Conservation (phyloP, 2,888 invertebrate species). For the Drosophila rellima region DNA sequence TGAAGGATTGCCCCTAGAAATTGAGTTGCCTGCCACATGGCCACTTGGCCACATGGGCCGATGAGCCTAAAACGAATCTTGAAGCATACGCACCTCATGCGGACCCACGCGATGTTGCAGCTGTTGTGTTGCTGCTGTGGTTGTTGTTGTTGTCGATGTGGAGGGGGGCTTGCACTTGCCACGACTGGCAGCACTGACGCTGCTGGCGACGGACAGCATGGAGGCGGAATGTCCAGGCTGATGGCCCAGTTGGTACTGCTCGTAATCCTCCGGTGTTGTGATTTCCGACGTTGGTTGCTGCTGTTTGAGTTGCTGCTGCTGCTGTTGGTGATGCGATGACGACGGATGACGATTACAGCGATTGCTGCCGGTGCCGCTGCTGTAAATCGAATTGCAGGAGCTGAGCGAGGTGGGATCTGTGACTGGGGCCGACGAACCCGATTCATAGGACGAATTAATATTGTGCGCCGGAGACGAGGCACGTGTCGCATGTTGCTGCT, state of each 20-base stretch:
- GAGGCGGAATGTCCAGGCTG: conserved; percentile 71
- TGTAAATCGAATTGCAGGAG: conserved; percentile 77
- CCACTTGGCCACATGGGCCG: background rate
- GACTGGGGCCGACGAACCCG: conserved; percentile 73
- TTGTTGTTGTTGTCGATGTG: conserved; percentile 42
- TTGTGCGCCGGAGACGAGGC: conserved; percentile 68
- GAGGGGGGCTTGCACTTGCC: conserved; percentile 67
- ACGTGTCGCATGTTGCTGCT: conserved; percentile 45
- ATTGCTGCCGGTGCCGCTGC: conserved; percentile 66
- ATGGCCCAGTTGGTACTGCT: conserved; percentile 80
- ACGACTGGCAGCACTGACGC: conserved; percentile 61
- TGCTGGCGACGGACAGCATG: conserved; percentile 77
- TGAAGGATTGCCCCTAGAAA: background rate
- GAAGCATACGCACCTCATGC: conserved; percentile 70
- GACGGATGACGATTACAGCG: conserved; percentile 75
- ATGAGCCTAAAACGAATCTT: conserved; percentile 1
- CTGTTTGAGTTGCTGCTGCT: conserved; percentile 48
- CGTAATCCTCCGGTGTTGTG: conserved; percentile 77
- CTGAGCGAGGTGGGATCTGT: conserved; percentile 81
- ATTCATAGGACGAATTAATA: conserved; percentile 82
- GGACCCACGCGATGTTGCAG: conserved; percentile 50
- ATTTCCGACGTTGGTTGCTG: conserved; percentile 68
- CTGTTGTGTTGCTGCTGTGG: conserved; percentile 36
- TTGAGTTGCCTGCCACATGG: conserved; percentile 9
- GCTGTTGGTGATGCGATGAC: conserved; percentile 51